These are phyloP conservation scores for Hydrozoanthus tunicans DNA, from an alignment of 64 coral and sea anemone species.

Conservation along the genomic window DNA sequence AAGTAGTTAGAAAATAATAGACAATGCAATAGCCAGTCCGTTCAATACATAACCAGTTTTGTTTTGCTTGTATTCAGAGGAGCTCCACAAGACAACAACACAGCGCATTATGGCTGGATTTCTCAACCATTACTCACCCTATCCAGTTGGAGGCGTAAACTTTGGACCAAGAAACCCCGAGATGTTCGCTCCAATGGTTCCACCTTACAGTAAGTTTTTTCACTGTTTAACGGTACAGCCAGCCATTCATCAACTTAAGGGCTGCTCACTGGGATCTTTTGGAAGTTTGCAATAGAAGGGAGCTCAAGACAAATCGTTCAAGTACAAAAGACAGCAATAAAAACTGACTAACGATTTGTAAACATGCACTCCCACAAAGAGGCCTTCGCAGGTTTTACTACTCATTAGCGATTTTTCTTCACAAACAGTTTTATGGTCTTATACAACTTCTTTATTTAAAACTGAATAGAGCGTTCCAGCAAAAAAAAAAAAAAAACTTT, in stretches of 20 bases:
- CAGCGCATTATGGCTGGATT: constrained; percentile 87
- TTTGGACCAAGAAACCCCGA: constrained; percentile 80
- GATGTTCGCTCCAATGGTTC: constrained; percentile 90
- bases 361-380: background rate
- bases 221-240: background rate
- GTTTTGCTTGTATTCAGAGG: constrained; percentile 68
- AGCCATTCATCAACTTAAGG: background rate
- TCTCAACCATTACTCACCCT: constrained; percentile 88
- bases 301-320: background rate
- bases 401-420: background rate
- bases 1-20: constrained; percentile 67
- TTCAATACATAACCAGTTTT: constrained; percentile 46
- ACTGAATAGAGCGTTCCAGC: too few species aligned
- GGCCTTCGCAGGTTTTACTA: background rate
- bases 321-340: background rate
- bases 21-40: constrained; percentile 19
- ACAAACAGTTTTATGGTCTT: too few species aligned
- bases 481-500: constrained; percentile 2
- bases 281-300: background rate
- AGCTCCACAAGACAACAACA: constrained; percentile 51
- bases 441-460: too few species aligned
- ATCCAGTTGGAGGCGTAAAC: constrained; percentile 77
- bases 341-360: background rate
- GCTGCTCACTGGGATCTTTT: background rate
- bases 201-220: constrained; percentile 81